Percentiles rank a stretch among this genome's conserved stretches.
These are phyloP conservation scores for Ophioninae sp. DNA, from an alignment of 2,888 invertebrate species.

Conservation along the genomic window DNA sequence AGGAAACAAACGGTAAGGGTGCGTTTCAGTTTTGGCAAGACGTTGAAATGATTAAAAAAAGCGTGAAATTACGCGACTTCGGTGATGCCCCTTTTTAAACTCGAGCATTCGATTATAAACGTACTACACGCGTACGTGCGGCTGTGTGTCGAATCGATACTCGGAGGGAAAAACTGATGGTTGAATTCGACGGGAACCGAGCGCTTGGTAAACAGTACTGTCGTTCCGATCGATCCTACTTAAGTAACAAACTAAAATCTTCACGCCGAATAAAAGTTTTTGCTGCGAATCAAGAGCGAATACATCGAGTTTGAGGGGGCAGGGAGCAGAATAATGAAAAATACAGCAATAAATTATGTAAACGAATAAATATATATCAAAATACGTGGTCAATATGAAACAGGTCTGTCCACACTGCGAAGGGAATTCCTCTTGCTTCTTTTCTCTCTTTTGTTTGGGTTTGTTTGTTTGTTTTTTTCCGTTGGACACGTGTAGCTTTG, in stretches of 20 bases:
- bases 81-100: slow-evolving; percentile 21
- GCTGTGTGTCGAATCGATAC: not conserved
- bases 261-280: slow-evolving; percentile 65
- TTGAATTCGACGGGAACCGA: slow-evolving; percentile 24
- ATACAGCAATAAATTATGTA: slow-evolving; percentile 79
- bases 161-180: slow-evolving; percentile 1
- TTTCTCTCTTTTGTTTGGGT: slow-evolving; percentile 19
- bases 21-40: slow-evolving; percentile 48
- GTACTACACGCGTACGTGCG: not conserved
- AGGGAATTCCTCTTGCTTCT: slow-evolving; percentile 64
- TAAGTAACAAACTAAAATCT: slow-evolving; percentile 72
- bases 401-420: slow-evolving; percentile 72
- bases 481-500: slow-evolving; percentile 75
- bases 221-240: slow-evolving; percentile 55
- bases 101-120: slow-evolving; percentile 32
- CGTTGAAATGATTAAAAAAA: slow-evolving; percentile 29
- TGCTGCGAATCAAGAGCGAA: slow-evolving; percentile 68
- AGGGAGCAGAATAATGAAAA: slow-evolving; percentile 61
- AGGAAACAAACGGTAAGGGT: not conserved
- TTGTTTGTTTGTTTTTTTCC: too few relatives aligned
- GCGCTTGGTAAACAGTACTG: slow-evolving; percentile 14
- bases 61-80: slow-evolving; percentile 18
- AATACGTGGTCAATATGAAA: slow-evolving; percentile 75
- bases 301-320: slow-evolving; percentile 64
- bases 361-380: slow-evolving; percentile 76